Conservation (phyloP, 2,888 invertebrate genomes). For the Lutraria lutraria region DNA sequence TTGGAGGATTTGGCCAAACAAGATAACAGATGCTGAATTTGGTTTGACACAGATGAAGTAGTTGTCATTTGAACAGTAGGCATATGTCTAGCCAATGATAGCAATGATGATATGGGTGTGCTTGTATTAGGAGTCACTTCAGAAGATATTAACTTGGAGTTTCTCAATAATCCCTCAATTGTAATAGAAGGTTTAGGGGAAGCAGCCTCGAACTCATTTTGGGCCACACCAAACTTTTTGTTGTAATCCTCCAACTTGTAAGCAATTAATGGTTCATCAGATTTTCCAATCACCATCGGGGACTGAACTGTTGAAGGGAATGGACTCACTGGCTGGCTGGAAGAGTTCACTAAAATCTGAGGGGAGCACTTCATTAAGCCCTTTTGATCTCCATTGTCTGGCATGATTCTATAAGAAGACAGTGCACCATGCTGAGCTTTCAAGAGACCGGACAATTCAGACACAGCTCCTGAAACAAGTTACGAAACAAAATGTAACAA, state of each 20-base stretch:
- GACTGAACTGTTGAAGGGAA: constrained; percentile 39
- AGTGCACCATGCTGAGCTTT: constrained; percentile 56
- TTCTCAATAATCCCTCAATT: constrained; percentile 56
- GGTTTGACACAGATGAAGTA: constrained; percentile 75
- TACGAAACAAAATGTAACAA: background rate
- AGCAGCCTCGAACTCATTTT: background rate
- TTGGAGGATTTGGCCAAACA: constrained; percentile 60
- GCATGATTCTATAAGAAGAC: constrained; percentile 53
- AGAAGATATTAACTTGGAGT: constrained; percentile 7
- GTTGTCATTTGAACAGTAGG: constrained; percentile 77
- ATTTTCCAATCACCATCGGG: constrained; percentile 26
- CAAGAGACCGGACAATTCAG: constrained; percentile 74
- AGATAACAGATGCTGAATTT: constrained; percentile 84
- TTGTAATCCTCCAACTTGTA: constrained; percentile 60
- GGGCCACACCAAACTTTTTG: constrained; percentile 41
- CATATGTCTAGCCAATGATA: constrained; percentile 56
- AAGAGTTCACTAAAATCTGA: constrained; percentile 3
- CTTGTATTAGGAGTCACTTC: constrained; percentile 29
- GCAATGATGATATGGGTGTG: constrained; percentile 40
- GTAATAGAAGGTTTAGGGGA: constrained; percentile 42
- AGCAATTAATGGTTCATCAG: constrained; percentile 56
- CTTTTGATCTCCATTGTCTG: constrained; percentile 52
- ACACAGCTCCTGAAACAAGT: constrained; percentile 55
- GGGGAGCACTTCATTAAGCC: constrained; percentile 33
- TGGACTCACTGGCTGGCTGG: background rate